Conservation (phyloP, 2,888 invertebrate species). For the Pecten maximus region DNA sequence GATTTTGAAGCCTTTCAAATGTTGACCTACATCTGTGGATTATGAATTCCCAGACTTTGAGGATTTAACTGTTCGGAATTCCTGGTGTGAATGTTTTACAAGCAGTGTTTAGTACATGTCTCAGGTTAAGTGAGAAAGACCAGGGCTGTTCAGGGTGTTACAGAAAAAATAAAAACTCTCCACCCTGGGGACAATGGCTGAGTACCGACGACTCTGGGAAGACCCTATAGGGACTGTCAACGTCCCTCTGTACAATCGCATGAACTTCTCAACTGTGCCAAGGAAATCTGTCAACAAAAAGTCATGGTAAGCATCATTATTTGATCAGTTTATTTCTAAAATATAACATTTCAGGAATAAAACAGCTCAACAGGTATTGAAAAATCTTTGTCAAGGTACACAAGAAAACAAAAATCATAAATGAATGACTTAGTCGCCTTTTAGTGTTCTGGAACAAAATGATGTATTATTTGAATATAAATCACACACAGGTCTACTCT, state of each 20-base stretch:
- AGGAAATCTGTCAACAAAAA: slow-evolving; percentile 74
- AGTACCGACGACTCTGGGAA: slow-evolving; percentile 66
- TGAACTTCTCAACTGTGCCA: slow-evolving; percentile 77
- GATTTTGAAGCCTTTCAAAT: background rate
- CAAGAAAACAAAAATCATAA: no score
- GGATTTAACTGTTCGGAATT: background rate
- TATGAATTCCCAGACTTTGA: background rate
- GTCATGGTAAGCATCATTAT: slow-evolving; percentile 68
- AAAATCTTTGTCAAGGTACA: no score
- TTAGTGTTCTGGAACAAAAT: no score
- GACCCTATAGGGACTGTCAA: slow-evolving; percentile 67
- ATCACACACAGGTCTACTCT: no score
- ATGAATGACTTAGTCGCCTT: no score
- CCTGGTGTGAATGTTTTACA: background rate
- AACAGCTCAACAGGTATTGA: no score
- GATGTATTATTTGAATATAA: no score
- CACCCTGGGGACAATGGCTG: slow-evolving; percentile 55
- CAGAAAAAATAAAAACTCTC: background rate
- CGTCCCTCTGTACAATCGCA: slow-evolving; percentile 73
- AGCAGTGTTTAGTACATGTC: background rate
- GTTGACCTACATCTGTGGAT: background rate
- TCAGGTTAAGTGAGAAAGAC: background rate
- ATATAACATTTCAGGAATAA: no score
- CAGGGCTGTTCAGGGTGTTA: background rate
- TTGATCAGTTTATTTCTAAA: no score